Evolutionary conservation across 1,140 invertebrate genomes (phyloP), one percentile per base, ranked within the genome.

Genomic region (Akabosia matsudoensis): DNA sequence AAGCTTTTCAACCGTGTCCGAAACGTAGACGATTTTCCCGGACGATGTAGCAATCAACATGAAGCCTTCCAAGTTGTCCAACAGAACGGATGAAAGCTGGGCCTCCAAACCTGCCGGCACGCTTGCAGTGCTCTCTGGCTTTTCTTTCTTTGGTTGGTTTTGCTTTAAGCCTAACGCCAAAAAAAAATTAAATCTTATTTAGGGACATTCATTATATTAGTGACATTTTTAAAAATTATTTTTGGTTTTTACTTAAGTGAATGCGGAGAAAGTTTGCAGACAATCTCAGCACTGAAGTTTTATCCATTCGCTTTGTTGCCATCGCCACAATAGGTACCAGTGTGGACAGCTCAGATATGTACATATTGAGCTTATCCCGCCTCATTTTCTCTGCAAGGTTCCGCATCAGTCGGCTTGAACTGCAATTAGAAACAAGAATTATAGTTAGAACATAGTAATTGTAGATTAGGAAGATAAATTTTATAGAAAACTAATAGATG

Each of bases 351-450:
- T 93, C 90, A 10, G 88, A 88, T 76, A 97, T 96, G 79, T 91
- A 94, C 24, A 90, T 89, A 84, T 96, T 97, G 72, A 97, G 87
- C 82, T 93, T 95, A 83, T 97, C 94, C 0, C 95, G 87, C 10
- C 96, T 87, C 83, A 93, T 90, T 84, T 97, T 97, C 83, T 97
- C 96, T 0, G 93, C 93, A 82, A 89, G 87, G 84, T 95, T 96
- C 51, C 93, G 87, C 76, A 91, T 89, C 80, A 92, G 89, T 18
- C 93, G 87, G 34, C 91, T 91, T 81, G 89, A 93, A 83, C 90
- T 92, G 87, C 0, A 89, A 88, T 83, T 82, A 85, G 78, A 83
- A 45, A 45, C 37, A 45, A n/a, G n/a, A n/a, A n/a, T n/a, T n/a
- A n/a, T n/a, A n/a, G n/a, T n/a, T n/a, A n/a, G n/a, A n/a, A n/a